Conservation (phyloP, 92 coral and sea anemone genomes). For the Umimayanthus kanabou region DNA sequence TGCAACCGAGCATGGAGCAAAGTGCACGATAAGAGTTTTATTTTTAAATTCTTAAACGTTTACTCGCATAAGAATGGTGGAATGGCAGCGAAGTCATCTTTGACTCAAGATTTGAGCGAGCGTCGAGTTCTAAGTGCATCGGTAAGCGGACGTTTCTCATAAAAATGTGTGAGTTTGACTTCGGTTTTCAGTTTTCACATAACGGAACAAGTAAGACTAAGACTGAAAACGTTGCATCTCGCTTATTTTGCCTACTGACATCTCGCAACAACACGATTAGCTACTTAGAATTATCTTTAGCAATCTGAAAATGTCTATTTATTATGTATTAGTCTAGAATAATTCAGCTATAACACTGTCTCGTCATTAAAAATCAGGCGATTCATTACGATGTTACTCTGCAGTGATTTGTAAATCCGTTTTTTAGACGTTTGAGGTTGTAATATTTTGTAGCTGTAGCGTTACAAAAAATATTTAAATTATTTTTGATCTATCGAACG, state of each 20-base stretch:
- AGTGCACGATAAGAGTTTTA: background rate
- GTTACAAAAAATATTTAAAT: background rate
- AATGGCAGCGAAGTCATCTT: constrained; percentile 13
- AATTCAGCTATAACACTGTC: background rate
- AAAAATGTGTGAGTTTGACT: background rate
- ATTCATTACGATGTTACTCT: no score
- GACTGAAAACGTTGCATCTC: background rate
- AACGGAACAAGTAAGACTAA: background rate
- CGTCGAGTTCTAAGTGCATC: background rate
- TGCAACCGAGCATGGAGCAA: background rate
- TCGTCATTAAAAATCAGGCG: background rate
- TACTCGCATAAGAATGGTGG: background rate
- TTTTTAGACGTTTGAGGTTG: background rate
- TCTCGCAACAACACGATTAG: background rate
- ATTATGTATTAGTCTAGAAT: background rate
- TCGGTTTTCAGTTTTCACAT: background rate
- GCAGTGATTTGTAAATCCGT: background rate
- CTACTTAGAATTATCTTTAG: background rate
- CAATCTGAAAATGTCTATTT: background rate
- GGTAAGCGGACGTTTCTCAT: background rate
- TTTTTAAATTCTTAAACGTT: background rate
- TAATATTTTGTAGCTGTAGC: background rate
- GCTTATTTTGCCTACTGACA: background rate
- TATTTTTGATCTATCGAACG: background rate
- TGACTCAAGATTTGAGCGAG: background rate